Percentiles rank a stretch among this genome's conserved stretches.
Conservation (phyloP, 1,140 invertebrate species). For the Protaetia brevitarsis region DNA sequence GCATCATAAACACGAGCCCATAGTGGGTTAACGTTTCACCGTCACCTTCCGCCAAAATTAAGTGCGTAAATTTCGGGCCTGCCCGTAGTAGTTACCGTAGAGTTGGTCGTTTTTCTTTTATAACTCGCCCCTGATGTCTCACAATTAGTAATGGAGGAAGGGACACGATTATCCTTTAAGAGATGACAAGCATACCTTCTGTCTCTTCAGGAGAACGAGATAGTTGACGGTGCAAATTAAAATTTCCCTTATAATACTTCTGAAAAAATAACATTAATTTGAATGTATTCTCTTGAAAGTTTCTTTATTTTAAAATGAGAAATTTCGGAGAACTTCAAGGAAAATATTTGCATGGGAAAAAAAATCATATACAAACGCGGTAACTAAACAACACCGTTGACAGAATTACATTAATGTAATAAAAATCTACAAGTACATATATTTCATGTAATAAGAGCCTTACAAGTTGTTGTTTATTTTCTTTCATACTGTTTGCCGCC, state of each 20-base stretch:
- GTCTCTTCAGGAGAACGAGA: not conserved
- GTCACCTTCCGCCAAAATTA: not conserved
- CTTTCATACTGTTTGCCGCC: not conserved
- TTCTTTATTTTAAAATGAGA: too few species aligned
- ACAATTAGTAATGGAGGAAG: not conserved
- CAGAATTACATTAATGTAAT: not conserved
- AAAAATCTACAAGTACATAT: not conserved
- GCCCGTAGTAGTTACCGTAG: not conserved
- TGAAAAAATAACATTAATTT: too few species aligned
- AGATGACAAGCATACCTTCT: conserved; percentile 2
- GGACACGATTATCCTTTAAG: conserved; percentile 11
- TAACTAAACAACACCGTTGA: not conserved
- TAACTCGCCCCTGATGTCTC: conserved; percentile 2
- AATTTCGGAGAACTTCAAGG: not conserved
- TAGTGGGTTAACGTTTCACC: not conserved
- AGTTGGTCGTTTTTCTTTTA: conserved; percentile 3
- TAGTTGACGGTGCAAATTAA: conserved; percentile 2
- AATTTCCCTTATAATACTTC: too few species aligned
- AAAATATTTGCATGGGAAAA: too few species aligned
- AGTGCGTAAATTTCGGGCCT: conserved; percentile 1
- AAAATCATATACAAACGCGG: not conserved
- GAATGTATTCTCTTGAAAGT: too few species aligned
- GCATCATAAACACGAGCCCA: not conserved
- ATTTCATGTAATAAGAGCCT: not conserved
- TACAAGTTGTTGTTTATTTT: not conserved